Conservation (phyloP, 2,797 vertebrate genomes). For the Rhincodon typus region DNA sequence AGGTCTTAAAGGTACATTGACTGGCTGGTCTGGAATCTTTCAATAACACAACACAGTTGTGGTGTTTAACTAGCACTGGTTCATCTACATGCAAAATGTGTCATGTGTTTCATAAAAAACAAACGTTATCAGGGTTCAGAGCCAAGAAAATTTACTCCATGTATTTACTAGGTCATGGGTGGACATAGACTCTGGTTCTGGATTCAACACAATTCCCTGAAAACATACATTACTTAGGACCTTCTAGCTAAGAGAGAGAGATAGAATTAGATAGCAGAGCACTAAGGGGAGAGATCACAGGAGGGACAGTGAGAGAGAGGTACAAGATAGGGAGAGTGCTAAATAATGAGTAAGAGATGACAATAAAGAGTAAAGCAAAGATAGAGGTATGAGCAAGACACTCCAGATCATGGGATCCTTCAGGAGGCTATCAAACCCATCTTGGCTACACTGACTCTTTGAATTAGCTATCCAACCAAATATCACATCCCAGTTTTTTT, state of each 20-base stretch:
- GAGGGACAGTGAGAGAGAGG: neutral
- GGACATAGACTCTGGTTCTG: slow-evolving; percentile 62
- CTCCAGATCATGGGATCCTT: neutral
- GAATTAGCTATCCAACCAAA: neutral
- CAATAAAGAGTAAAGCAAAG: neutral
- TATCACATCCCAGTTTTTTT: neutral
- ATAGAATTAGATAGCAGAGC: neutral
- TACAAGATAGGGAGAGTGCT: too few species aligned
- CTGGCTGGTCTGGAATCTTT: too few species aligned
- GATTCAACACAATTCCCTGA: slow-evolving; percentile 51
- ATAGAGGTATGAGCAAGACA: neutral
- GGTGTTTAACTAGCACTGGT: slow-evolving; percentile 54
- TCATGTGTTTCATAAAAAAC: slow-evolving; percentile 58
- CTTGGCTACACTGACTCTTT: neutral
- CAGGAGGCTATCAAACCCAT: neutral
- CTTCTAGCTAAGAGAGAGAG: neutral
- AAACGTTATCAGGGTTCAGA: slow-evolving; percentile 59
- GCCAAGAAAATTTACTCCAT: slow-evolving; percentile 68
- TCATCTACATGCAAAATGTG: slow-evolving; percentile 69
- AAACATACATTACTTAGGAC: slow-evolving; percentile 52
- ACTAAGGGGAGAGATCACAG: too few species aligned
- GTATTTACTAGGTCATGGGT: slow-evolving; percentile 61
- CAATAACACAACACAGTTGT: too few species aligned
- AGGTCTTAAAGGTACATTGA: too few species aligned
- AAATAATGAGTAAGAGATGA: neutral